Percentiles rank a stretch among this genome's conserved stretches.
Conservation (phyloP, 2,888 invertebrate species). For the Dastarcus helophoroides region DNA sequence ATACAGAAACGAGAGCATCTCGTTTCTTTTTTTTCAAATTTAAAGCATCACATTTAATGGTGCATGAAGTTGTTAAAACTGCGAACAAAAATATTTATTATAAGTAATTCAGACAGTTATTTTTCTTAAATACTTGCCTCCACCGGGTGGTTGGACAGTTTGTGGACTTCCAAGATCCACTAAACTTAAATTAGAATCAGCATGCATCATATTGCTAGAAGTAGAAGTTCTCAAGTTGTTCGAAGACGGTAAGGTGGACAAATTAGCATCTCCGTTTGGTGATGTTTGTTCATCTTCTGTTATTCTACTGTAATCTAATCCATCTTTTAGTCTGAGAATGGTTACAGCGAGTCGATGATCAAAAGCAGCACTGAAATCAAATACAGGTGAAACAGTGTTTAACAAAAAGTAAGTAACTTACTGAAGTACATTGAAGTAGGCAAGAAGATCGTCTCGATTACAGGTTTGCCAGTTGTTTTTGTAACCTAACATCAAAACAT, state of each 20-base stretch:
- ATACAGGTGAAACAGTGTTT: slow-evolving; percentile 9
- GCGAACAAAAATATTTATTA: too few relatives aligned
- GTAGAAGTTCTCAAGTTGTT: slow-evolving; percentile 31
- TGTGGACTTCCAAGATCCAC: slow-evolving; percentile 31
- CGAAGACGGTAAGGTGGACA: slow-evolving; percentile 17
- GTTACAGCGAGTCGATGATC: slow-evolving; percentile 85
- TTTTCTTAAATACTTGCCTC: too few relatives aligned
- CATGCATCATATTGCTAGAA: slow-evolving; percentile 50
- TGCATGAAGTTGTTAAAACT: too few relatives aligned
- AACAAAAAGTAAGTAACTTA: slow-evolving; percentile 41
- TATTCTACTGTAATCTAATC: slow-evolving; percentile 59
- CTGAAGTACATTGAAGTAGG: slow-evolving; percentile 92
- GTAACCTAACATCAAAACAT: slow-evolving; percentile 90
- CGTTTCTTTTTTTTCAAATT: slow-evolving; percentile 15
- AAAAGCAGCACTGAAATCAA: slow-evolving; percentile 73
- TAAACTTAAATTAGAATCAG: slow-evolving; percentile 61
- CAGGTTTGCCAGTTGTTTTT: slow-evolving; percentile 82
- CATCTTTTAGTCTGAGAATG: slow-evolving; percentile 74
- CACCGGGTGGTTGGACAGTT: too few relatives aligned
- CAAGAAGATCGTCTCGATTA: slow-evolving; percentile 60
- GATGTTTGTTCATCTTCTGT: slow-evolving; percentile 35
- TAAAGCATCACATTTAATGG: slow-evolving; percentile 6
- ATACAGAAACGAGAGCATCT: slow-evolving; percentile 6
- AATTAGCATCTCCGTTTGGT: slow-evolving; percentile 29
- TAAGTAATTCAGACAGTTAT: too few relatives aligned